These are phyloP conservation scores for Eupelmus urozonus DNA, from an alignment of 2,888 invertebrate species.

Conservation along the genomic window DNA sequence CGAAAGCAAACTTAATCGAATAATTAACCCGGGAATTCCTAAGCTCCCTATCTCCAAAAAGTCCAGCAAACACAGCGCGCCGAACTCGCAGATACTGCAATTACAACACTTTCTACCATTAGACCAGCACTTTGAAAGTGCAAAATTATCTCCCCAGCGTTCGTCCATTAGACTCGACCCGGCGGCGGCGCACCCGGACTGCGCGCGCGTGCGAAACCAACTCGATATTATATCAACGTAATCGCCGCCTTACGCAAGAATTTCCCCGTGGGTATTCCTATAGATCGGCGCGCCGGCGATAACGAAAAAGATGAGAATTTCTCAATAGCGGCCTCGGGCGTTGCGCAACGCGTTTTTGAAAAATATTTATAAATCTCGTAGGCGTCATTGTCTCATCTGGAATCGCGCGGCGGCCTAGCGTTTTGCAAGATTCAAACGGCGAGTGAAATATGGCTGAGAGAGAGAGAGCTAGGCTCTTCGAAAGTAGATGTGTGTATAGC, in stretches of 20 bases:
- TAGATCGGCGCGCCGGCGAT: not conserved
- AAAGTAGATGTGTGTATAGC: not conserved
- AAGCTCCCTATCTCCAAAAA: no score
- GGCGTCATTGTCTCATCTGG: no score
- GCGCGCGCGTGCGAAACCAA: not conserved
- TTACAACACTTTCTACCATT: not conserved
- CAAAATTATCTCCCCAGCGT: not conserved
- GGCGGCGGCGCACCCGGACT: not conserved
- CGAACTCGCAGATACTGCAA: not conserved
- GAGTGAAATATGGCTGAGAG: not conserved
- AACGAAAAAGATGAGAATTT: not conserved
- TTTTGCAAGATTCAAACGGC: no score
- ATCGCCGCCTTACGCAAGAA: slow-evolving; percentile 24
- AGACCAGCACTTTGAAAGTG: not conserved
- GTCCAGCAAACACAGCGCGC: no score
- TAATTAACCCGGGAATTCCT: no score
- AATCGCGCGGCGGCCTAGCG: no score
- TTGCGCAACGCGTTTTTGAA: not conserved
- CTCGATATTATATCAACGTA: slow-evolving; percentile 33
- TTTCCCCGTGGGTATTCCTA: not conserved
- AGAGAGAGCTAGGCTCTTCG: not conserved
- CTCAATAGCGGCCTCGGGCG: not conserved
- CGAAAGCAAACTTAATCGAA: no score
- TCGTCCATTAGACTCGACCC: not conserved
- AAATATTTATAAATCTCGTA: not conserved